Conservation (phyloP, 2,888 invertebrate species). For the Aphodius sticticus region DNA sequence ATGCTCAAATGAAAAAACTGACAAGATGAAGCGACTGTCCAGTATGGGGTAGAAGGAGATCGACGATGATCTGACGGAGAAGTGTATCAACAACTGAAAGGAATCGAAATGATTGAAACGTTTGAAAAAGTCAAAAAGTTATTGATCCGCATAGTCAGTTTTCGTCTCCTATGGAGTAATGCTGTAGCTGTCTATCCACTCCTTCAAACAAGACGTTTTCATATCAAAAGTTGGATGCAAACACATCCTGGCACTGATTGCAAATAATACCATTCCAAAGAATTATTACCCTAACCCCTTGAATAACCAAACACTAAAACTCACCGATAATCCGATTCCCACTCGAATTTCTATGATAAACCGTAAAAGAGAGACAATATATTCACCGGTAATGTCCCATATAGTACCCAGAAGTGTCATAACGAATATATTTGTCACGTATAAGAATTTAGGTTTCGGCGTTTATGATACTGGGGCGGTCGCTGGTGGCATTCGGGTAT, state of each 20-base stretch:
- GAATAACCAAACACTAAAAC: background rate
- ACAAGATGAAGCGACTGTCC: no score
- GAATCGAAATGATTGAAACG: no score
- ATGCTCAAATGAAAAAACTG: no score
- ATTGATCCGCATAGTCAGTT: no score
- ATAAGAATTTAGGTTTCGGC: constrained; percentile 4
- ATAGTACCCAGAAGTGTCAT: background rate
- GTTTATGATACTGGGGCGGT: background rate
- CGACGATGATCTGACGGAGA: no score
- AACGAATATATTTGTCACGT: constrained; percentile 15
- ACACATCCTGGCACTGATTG: background rate
- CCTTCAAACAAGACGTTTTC: no score
- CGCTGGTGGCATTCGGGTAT: constrained; percentile 24
- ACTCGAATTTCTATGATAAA: background rate
- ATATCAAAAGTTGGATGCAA: background rate
- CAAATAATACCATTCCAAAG: background rate
- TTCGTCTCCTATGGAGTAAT: no score
- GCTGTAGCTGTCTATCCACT: no score
- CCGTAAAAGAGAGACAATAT: background rate
- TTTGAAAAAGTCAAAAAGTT: no score
- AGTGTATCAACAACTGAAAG: no score
- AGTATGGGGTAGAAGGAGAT: no score
- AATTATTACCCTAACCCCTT: background rate
- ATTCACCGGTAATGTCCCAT: constrained; percentile 6
- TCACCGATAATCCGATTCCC: background rate